Conservation (phyloP, 2,113 vertebrate genomes). For the Cairina moschata region DNA sequence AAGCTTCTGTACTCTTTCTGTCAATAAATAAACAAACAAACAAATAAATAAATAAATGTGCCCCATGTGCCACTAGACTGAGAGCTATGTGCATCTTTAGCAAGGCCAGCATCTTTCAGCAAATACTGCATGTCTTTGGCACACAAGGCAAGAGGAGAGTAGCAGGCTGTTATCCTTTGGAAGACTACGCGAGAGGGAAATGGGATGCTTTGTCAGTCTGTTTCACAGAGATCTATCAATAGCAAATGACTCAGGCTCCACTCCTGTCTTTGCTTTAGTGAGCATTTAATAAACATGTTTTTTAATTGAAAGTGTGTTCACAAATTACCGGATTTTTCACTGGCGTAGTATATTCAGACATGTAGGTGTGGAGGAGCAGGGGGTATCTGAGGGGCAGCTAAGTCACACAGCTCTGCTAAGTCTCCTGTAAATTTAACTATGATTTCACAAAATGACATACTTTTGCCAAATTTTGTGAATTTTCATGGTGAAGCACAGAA, state of each 20-base stretch:
- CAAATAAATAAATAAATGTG: neutral
- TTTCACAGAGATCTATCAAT: neutral
- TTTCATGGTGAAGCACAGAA: neutral
- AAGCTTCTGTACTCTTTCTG: neutral
- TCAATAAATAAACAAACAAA: neutral
- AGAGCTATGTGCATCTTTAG: neutral
- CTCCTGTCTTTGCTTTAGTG: slow-evolving; percentile 5
- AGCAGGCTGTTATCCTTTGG: neutral
- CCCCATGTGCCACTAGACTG: accelerated
- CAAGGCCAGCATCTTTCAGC: neutral
- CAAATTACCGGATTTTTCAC: neutral
- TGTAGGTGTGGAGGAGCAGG: neutral
- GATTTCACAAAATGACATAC: neutral
- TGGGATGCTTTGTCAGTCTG: neutral
- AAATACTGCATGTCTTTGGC: neutral
- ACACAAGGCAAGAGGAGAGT: neutral
- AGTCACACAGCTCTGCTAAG: neutral
- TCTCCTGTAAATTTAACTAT: neutral
- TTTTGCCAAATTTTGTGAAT: neutral
- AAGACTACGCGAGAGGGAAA: neutral
- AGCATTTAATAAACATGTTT: neutral
- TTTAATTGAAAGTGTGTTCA: neutral
- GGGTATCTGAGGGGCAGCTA: too few species aligned
- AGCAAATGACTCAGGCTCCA: neutral
- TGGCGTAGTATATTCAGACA: too few species aligned